A percentile compares a stretch with the other conserved stretches of the same genome.
phyloP scores from a whole-genome alignment of 2,113 vertebrate genomes.

The Tupaia chinensis region DNA sequence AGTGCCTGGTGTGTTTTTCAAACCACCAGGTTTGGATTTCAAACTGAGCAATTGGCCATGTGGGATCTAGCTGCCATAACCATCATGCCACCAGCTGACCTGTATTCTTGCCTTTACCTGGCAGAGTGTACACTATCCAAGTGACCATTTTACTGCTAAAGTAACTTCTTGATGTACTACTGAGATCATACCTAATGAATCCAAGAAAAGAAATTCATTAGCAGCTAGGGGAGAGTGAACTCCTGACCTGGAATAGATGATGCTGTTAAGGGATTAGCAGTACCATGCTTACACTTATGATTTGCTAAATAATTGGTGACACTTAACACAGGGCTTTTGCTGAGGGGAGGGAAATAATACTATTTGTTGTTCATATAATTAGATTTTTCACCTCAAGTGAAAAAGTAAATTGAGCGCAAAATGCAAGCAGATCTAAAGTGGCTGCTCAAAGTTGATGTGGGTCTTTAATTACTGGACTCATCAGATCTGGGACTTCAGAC shows the following conservation, averaged over 20 bases:
- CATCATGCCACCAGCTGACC: too few relatives aligned
- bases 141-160: slow-evolving; percentile 38
- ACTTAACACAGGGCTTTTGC: slow-evolving; percentile 69
- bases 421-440: slow-evolving; percentile 65
- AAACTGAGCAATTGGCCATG: too few relatives aligned
- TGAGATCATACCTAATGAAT: not conserved
- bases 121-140: not conserved
- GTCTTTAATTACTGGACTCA: slow-evolving; percentile 69
- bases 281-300: slow-evolving; percentile 50
- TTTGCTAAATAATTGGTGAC: slow-evolving; percentile 70
- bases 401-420: slow-evolving; percentile 76
- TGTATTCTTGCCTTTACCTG: not conserved
- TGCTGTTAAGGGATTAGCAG: slow-evolving; percentile 49
- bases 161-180: not conserved
- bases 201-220: slow-evolving; percentile 68
- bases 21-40: too few relatives aligned
- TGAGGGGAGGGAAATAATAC: slow-evolving; percentile 53
- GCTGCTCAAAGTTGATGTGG: slow-evolving; percentile 60
- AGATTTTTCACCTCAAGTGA: slow-evolving; percentile 73
- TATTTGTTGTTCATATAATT: slow-evolving; percentile 75
- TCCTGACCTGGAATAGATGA: slow-evolving; percentile 30
- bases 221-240: not conserved
- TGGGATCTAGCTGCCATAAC: too few relatives aligned
- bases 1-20: too few relatives aligned
- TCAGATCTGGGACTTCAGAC: slow-evolving; percentile 22